These are phyloP conservation scores for Bombus superbus DNA, from an alignment of 1,140 invertebrate genomes.

Conservation along the genomic window DNA sequence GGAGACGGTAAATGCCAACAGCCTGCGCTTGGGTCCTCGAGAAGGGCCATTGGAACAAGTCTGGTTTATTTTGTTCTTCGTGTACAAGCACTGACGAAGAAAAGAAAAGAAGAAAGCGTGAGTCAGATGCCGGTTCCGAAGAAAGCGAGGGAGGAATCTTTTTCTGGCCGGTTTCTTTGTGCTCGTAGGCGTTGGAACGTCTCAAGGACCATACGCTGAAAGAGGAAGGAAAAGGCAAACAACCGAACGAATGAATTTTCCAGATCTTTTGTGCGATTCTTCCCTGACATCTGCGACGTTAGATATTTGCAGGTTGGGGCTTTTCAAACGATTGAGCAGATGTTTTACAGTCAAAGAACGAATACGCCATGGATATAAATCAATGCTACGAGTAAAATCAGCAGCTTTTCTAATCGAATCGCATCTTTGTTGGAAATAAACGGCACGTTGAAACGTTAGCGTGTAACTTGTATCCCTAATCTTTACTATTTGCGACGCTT, in stretches of 20 bases:
- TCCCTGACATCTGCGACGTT: no score
- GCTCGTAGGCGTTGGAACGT: not conserved
- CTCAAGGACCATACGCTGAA: conserved; percentile 22
- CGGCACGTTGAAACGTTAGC: not conserved
- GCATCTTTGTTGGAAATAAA: not conserved
- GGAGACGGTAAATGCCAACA: not conserved
- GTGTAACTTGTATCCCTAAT: not conserved
- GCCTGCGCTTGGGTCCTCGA: not conserved
- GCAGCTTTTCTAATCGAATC: not conserved
- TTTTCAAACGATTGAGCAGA: not conserved
- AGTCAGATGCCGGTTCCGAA: conserved; percentile 36
- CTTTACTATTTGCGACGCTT: not conserved
- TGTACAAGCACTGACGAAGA: not conserved
- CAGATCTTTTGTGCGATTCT: not conserved
- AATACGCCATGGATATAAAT: not conserved
- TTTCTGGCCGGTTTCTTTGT: conserved; percentile 30
- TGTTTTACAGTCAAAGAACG: not conserved
- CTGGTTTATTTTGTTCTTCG: not conserved
- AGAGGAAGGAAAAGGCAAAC: conserved; percentile 13
- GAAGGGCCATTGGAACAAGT: not conserved
- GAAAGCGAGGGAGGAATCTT: conserved; percentile 17
- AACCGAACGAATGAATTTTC: not conserved
- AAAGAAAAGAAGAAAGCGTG: conserved; percentile 5
- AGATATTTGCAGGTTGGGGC: not conserved
- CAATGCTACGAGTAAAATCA: not conserved